A percentile compares a stretch with the other conserved stretches of the same genome.
These are phyloP conservation scores for Branchinecta lindahli DNA, from an alignment of 1,140 invertebrate genomes.

Conservation along the genomic window DNA sequence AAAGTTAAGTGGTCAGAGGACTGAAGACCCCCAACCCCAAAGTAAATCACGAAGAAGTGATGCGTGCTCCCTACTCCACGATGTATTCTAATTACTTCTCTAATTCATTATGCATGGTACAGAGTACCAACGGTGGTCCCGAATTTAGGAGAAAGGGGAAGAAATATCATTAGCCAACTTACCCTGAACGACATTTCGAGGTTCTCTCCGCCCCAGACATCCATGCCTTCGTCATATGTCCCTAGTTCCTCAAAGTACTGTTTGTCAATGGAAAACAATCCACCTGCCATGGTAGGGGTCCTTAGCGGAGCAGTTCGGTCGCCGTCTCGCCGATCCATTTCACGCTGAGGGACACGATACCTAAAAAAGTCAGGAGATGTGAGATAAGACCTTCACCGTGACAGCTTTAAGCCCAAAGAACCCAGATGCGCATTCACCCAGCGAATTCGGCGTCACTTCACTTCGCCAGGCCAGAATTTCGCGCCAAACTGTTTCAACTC, in stretches of 20 bases:
- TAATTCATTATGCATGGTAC: too few relatives aligned
- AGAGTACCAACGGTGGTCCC: too few relatives aligned
- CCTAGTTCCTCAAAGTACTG: slow-evolving; percentile 96
- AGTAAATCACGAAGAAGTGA: too few relatives aligned
- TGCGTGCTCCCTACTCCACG: too few relatives aligned
- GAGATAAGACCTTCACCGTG: neutral
- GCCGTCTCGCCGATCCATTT: slow-evolving; percentile 72
- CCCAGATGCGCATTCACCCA: too few relatives aligned
- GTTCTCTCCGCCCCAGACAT: slow-evolving; percentile 99
- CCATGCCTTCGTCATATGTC: slow-evolving; percentile 96
- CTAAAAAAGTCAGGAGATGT: slow-evolving; percentile 33
- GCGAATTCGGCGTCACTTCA: too few relatives aligned
- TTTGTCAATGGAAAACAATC: slow-evolving; percentile 87
- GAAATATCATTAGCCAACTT: slow-evolving; percentile 30
- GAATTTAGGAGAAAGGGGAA: too few relatives aligned
- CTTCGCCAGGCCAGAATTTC: too few relatives aligned
- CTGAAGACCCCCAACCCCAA: too few relatives aligned
- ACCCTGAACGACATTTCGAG: slow-evolving; percentile 98
- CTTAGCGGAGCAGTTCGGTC: slow-evolving; percentile 77
- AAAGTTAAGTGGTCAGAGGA: too few relatives aligned
- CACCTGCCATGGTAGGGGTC: slow-evolving; percentile 98
- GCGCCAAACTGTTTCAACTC: too few relatives aligned
- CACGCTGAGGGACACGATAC: slow-evolving; percentile 88
- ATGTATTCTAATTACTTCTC: too few relatives aligned
- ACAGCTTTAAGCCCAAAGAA: neutral